Conservation (phyloP, 2,888 invertebrate genomes). For the Teleogryllus oceanicus region DNA sequence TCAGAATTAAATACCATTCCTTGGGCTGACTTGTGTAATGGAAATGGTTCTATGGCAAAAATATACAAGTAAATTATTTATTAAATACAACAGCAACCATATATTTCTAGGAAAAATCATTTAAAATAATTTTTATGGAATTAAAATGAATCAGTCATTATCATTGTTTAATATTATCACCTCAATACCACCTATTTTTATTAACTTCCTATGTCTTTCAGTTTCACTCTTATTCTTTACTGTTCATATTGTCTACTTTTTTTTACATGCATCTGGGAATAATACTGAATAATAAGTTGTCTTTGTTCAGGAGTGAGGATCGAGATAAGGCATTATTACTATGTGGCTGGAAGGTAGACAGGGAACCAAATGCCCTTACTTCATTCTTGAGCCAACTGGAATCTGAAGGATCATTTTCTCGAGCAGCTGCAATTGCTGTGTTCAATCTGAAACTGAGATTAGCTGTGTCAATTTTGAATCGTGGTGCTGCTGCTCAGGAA, state of each 20-base stretch:
- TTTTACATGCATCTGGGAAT: background rate
- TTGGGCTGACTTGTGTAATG: slow-evolving; percentile 62
- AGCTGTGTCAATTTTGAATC: slow-evolving; percentile 81
- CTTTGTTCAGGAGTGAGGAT: slow-evolving; percentile 59
- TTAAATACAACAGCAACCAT: too few species aligned
- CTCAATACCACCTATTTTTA: too few species aligned
- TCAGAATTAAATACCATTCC: slow-evolving; percentile 61
- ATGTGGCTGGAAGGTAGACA: slow-evolving; percentile 87
- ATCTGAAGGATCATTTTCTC: slow-evolving; percentile 64
- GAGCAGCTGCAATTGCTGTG: slow-evolving; percentile 87
- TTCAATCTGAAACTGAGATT: slow-evolving; percentile 81
- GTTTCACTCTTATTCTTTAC: too few species aligned
- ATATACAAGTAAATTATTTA: slow-evolving; percentile 52
- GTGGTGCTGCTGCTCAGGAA: slow-evolving; percentile 56
- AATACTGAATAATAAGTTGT: background rate
- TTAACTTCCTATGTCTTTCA: too few species aligned
- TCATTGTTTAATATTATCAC: too few species aligned
- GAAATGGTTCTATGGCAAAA: slow-evolving; percentile 52
- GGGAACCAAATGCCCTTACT: slow-evolving; percentile 55
- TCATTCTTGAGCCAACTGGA: slow-evolving; percentile 65
- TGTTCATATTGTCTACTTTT: too few species aligned
- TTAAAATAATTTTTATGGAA: too few species aligned
- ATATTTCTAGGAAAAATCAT: too few species aligned
- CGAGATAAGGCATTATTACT: slow-evolving; percentile 77
- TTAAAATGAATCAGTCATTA: too few species aligned